phyloP scores from a whole-genome alignment of 2,113 vertebrate genomes.

The Gadus macrocephalus region DNA sequence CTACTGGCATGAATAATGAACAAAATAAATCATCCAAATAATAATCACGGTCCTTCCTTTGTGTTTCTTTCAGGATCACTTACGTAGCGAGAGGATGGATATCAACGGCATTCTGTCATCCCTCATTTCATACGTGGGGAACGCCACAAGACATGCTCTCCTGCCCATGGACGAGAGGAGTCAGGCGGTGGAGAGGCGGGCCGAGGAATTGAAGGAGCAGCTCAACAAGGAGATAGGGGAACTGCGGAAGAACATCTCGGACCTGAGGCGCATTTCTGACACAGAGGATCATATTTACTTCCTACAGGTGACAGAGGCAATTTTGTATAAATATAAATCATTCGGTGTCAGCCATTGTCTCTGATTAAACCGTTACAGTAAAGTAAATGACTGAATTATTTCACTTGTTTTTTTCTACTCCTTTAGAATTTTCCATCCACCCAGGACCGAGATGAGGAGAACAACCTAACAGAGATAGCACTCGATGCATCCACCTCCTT shows the following conservation, averaged over 20 bases:
- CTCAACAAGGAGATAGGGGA: conserved; percentile 40
- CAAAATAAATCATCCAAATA: background rate
- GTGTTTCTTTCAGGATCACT: conserved; percentile 36
- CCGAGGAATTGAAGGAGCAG: background rate
- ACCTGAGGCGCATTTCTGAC: conserved; percentile 11
- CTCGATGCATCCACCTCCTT: conserved; percentile 54
- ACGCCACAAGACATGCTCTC: background rate
- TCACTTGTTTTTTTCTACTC: background rate
- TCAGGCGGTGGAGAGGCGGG: conserved; percentile 23
- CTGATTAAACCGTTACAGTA: background rate
- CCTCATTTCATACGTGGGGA: conserved; percentile 20
- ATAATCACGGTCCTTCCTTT: background rate
- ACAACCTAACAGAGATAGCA: conserved; percentile 21
- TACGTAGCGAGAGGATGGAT: conserved; percentile 22
- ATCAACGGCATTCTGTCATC: conserved; percentile 26
- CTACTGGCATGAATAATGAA: background rate
- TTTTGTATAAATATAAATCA: background rate
- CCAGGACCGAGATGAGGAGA: background rate
- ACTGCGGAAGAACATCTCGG: conserved; percentile 9
- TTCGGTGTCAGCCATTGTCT: background rate
- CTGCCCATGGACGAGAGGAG: conserved; percentile 40
- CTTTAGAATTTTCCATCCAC: conserved; percentile 41
- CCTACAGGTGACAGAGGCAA: conserved; percentile 53
- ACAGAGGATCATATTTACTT: conserved; percentile 61
- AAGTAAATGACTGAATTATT: background rate